Evolutionary conservation across 2,113 vertebrate species (phyloP).

Genomic region (Ctenomys sociabilis): DNA sequence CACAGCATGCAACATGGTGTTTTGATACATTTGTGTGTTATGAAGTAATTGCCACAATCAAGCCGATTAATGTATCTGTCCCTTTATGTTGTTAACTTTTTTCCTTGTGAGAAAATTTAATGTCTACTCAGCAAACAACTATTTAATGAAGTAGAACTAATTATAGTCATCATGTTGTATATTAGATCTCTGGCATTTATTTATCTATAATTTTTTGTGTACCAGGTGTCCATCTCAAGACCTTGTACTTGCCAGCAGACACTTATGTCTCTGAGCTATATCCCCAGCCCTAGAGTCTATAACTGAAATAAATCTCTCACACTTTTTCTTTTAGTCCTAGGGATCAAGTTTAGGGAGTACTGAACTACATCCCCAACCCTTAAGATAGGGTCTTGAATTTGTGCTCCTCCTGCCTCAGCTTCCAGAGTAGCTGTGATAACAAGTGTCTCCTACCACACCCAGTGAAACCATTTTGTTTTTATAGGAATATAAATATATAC

Average conservation of each 20-base stretch:
- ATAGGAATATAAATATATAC: background rate
- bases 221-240: too few species aligned
- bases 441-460: background rate
- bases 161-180: background rate
- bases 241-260: too few species aligned
- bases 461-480: constrained; percentile 36
- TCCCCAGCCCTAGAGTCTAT: background rate
- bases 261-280: too few species aligned
- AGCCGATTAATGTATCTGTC: background rate
- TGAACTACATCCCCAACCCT: background rate
- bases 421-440: background rate
- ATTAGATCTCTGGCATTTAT: background rate
- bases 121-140: background rate
- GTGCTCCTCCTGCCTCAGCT: background rate
- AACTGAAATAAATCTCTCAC: background rate
- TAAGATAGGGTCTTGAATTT: background rate
- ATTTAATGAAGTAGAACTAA: background rate
- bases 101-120: background rate
- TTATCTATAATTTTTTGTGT: background rate
- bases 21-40: background rate
- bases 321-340: background rate
- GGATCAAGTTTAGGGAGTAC: background rate
- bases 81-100: background rate
- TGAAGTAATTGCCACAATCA: background rate
- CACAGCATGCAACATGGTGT: background rate